A percentile compares a stretch with the other conserved stretches of the same genome.
Evolutionary conservation across 2,797 vertebrate species (phyloP).

Genomic region (Acrossocheilus wenchowensis): DNA sequence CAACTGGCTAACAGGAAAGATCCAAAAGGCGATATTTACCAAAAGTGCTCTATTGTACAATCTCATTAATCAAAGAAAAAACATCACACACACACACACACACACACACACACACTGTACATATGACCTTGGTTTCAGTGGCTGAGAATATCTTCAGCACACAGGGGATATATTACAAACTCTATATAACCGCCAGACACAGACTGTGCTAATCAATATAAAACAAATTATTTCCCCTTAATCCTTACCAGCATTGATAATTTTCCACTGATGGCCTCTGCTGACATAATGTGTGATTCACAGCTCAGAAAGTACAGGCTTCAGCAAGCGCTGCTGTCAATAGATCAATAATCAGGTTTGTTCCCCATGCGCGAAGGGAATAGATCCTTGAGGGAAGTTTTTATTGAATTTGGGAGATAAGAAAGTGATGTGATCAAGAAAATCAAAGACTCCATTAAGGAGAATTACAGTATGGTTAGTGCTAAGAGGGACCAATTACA

Average conservation of each 20-base stretch:
- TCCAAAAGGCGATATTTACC: background rate
- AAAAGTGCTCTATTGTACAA: background rate
- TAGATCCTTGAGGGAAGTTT: background rate
- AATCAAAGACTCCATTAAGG: conserved; percentile 47
- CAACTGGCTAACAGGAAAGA: too few relatives aligned
- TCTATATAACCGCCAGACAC: background rate
- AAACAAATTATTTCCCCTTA: background rate
- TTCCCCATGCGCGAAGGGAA: background rate
- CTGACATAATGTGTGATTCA: background rate
- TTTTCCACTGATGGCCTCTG: background rate
- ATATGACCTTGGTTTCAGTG: background rate
- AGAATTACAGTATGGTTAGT: conserved; percentile 34
- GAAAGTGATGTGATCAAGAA: conserved; percentile 33
- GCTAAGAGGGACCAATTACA: conserved; percentile 42
- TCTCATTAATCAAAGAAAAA: too few relatives aligned
- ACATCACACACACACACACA: too few relatives aligned
- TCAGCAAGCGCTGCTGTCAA: background rate
- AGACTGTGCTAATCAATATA: conserved; percentile 8
- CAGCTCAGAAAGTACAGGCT: background rate
- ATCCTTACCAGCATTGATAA: background rate
- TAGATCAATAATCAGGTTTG: conserved; percentile 14
- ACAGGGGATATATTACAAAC: conserved; percentile 4
- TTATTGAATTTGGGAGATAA: conserved; percentile 18
- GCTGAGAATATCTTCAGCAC: background rate
- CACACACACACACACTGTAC: background rate